Evolutionary conservation across 2,888 invertebrate genomes (phyloP), one percentile per base, ranked within the genome.

Genomic region (Drosophila borborema): DNA sequence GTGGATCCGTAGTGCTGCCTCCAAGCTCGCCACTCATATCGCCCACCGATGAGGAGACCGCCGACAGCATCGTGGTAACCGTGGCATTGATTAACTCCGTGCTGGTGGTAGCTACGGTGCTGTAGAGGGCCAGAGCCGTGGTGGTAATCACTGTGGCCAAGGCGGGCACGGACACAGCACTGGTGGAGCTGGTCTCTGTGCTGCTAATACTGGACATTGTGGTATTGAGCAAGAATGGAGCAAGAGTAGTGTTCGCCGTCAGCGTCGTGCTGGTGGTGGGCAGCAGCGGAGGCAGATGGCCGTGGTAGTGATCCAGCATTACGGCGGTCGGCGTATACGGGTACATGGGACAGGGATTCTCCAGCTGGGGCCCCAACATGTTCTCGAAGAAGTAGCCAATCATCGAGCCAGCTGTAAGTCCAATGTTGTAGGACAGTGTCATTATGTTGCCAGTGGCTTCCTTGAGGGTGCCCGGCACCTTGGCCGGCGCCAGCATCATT

Each of bases 371-470:
- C 0, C 95, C 95, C 56, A 95, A 86, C 95, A 95, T 94, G 74
- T 94, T 94, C 84, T 96, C 95, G 73, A 98, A 94, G 23, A 97
- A 94, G 90, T 98, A 98, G 1, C 98, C 97, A 61, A 97, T 95
- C 20, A 97, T 93, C 0, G 98, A 96, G 2, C 98, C 98, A 0
- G 96, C 95, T 0, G 97, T 96, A 58, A 98, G 94, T 0, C 98
- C 98, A 45, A 97, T 95, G 92, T 97, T 98, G 93, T 98, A 98
- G 0, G 97, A 97, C 3, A 98, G 92, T 0, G 98, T 98, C 98
- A 98, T 98, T 93, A 98, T 97, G 91, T 98, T 98, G 96, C 98
- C 98, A 70, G 98, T 97, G 9, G 98, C 95, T 94, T 98, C 98
- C 48, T 97, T 95, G 81, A 97, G 96, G 61, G 97, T 96, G 69